These are phyloP conservation scores for Pollimyrus isidori DNA, from an alignment of 2,113 vertebrate species.

Conservation along the genomic window DNA sequence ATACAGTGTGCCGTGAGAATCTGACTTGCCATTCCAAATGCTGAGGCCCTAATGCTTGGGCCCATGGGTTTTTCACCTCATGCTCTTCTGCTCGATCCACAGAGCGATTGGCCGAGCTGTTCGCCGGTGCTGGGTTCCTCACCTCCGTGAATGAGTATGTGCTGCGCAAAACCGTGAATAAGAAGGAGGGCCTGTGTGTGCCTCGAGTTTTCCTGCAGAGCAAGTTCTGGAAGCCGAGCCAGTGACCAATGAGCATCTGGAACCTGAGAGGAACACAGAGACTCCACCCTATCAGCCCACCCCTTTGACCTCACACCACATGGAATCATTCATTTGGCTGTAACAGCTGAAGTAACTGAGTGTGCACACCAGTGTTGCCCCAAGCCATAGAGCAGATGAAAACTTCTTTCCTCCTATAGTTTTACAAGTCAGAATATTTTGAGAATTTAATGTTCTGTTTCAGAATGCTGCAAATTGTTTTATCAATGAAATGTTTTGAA, in stretches of 20 bases:
- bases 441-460: neutral
- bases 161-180: slow-evolving; percentile 86
- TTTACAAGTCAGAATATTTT: neutral
- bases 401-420: neutral
- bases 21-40: neutral
- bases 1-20: neutral
- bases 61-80: neutral
- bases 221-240: slow-evolving; percentile 74
- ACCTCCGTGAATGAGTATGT: slow-evolving; percentile 76
- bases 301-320: neutral
- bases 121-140: slow-evolving; percentile 63
- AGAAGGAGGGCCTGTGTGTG: slow-evolving; percentile 83
- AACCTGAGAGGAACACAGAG: neutral
- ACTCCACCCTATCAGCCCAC: slow-evolving; percentile 1
- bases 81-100: slow-evolving; percentile 22
- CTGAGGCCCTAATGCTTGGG: neutral
- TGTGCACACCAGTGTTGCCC: neutral
- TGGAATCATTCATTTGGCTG: neutral
- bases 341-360: neutral
- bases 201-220: slow-evolving; percentile 89
- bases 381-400: neutral
- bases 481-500: neutral
- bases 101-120: slow-evolving; percentile 79
- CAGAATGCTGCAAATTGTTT: neutral
- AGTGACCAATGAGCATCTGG: neutral